phyloP scores from a whole-genome alignment of 2,797 vertebrate species.

The Zenarchopterus dispar region DNA sequence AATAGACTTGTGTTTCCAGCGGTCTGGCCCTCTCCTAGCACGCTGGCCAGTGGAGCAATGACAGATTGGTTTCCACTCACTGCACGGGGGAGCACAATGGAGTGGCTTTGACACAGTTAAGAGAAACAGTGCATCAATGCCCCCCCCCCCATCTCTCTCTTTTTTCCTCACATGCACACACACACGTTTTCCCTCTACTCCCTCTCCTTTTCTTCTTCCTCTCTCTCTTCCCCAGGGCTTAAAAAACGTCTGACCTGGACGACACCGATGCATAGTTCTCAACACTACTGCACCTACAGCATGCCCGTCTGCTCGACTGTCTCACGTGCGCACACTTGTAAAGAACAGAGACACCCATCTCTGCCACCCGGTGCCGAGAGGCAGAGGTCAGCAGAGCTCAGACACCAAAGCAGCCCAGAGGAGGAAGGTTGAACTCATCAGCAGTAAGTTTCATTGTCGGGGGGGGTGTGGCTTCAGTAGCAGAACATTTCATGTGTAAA shows the following conservation, averaged over 20 bases:
- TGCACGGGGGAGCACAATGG: constrained; percentile 76
- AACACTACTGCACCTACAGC: constrained; percentile 79
- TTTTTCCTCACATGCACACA: constrained; percentile 17
- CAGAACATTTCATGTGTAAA: constrained; percentile 11
- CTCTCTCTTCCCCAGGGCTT: constrained; percentile 73
- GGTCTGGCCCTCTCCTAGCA: constrained; percentile 62
- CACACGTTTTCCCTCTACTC: constrained; percentile 20
- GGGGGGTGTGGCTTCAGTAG: neutral
- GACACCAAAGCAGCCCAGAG: constrained; percentile 49
- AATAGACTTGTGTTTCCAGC: constrained; percentile 77
- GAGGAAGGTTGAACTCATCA: constrained; percentile 42
- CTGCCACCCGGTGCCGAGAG: constrained; percentile 66
- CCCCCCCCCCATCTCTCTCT: constrained; percentile 44
- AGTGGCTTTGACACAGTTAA: constrained; percentile 79
- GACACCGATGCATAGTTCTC: constrained; percentile 78
- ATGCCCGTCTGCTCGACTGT: constrained; percentile 63
- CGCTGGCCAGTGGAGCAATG: constrained; percentile 78
- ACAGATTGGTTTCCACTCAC: constrained; percentile 79
- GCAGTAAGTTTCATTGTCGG: constrained; percentile 27
- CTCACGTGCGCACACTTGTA: constrained; percentile 26
- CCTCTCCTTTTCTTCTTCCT: constrained; percentile 37
- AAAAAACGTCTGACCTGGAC: constrained; percentile 80
- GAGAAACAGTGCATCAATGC: constrained; percentile 75
- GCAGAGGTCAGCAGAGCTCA: constrained; percentile 77
- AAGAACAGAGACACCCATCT: constrained; percentile 60